Conservation (phyloP, 2,797 vertebrate species). For the Taeniopygia guttata region DNA sequence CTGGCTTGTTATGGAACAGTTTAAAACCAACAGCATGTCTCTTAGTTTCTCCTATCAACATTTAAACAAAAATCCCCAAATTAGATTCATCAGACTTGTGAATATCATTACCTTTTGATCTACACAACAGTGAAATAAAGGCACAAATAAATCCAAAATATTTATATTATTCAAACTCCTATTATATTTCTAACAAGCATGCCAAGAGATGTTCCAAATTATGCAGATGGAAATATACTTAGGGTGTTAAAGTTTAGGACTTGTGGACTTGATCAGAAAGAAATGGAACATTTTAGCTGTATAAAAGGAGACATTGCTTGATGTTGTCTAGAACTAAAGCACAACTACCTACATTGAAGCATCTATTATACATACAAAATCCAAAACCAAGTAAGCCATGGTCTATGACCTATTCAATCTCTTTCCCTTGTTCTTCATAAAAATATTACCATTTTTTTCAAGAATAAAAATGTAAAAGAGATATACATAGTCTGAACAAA, state of each 20-base stretch:
- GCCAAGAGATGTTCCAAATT: not conserved
- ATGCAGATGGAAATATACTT: not conserved
- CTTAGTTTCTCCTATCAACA: conserved; percentile 44
- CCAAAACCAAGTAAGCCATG: not conserved
- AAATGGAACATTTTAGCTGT: not conserved
- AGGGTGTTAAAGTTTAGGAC: not conserved
- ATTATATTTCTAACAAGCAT: not conserved
- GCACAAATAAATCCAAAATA: not conserved
- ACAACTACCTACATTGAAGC: not conserved
- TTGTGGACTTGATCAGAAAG: not conserved
- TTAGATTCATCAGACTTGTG: conserved; percentile 61
- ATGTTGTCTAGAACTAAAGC: not conserved
- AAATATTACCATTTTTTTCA: not conserved
- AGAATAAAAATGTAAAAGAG: not conserved
- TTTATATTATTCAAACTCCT: not conserved
- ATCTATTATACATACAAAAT: not conserved
- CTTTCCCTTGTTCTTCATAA: not conserved
- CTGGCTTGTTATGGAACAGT: conserved; percentile 73
- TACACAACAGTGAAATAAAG: not conserved
- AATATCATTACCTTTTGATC: conserved; percentile 36
- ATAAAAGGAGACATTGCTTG: not conserved
- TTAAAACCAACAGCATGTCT: conserved; percentile 55
- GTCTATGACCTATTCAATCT: not conserved
- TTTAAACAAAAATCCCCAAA: conserved; percentile 55
- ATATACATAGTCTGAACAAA: not conserved